Evolutionary conservation across 2,888 invertebrate species (phyloP), one percentile per base, ranked within the genome.

Genomic region (Brachypalpus laphriformis): DNA sequence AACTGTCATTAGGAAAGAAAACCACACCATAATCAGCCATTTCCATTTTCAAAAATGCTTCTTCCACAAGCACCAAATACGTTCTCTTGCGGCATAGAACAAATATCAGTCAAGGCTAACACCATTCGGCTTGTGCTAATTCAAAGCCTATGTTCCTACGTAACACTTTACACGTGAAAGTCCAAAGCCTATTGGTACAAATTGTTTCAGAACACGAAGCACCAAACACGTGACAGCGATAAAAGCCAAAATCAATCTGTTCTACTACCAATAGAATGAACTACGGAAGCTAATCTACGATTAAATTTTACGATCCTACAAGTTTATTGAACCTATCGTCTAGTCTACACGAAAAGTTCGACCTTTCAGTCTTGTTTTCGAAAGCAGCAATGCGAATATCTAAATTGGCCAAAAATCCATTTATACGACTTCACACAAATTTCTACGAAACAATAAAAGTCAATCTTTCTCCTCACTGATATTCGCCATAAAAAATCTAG

Each of bases 381-480:
- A 20, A 47, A 47, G 47, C 16, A 8, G 40, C 1, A n/a, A n/a
- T n/a, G n/a, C n/a, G n/a, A n/a, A n/a, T 45, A 18, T 47, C 9
- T 16, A 20, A 47, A 20, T 47, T 47, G 4, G 47, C 47, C 20
- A 25, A 20, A 45, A 14, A 16, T 34, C 5, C 34, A 34, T 34
- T 34, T 34, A 18, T 9, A 7, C 8, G 18, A 7, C 2, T 45
- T 18, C 18, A 0, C 8, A 8, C 18, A 18, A 45, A 22, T 25
- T 22, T 49, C 22, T 49, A n/a, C 22, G 25, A 49, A 49, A 49
- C 49, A 49, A 49, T 49, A 22, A 49, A 49, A 49, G 22, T 47
- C n/a, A 20, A 11, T 47, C 47, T 5, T 11, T 6, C 3, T 16
- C 25, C 8, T 1, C n/a, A n/a, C n/a, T 2, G 45, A 45, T 45